Base-by-base conservation (phyloP, 1,140 invertebrate genomes). In the Macrobrachium nipponense region DNA sequence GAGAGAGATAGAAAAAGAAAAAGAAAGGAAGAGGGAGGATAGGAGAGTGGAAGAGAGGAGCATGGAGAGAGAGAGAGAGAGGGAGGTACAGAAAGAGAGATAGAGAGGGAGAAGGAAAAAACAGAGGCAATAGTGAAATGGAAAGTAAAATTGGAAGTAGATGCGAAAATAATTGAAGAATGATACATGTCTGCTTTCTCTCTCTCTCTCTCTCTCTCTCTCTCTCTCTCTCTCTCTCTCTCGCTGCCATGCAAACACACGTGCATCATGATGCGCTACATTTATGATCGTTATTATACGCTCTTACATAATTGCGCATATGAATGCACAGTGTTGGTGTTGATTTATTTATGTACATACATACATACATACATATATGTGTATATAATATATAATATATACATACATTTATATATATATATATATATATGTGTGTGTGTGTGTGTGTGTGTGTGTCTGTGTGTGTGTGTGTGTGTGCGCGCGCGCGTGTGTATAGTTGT, bases 161-260 rank as follows among this genome's bases (percentile, higher is more conserved):
- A 70, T 17, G n/a, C 5, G n/a, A 14, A 70, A 36, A 70, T 17
- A 70, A 20, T 27, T 17, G 36, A 14, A 70, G 66, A 70, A 14
- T 27, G 66, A 70, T 14, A 70, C 20, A 70, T 17, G n/a, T 5
- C 12, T 14, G 20, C n/a, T 68, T 68, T 68, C 66, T 68, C 66
- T 68, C 66, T 68, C 66, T 68, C 66, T 68, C 66, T 68, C 66
- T 68, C 66, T 68, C 66, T 68, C 66, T 68, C 66, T 68, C 66
- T 68, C 66, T 68, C 66, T 68, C 66, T 68, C 66, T 68, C 66
- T 68, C 66, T 68, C 66, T 68, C 66, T 68, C n/a, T 68, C 66
- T 68, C 66, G 23, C 66, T 20, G 5, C 11, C n/a, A 3, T 23
- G 5, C 12, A 51, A 51, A 51, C 51, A 51, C 51, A 51, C 51